Evolutionary conservation across 2,888 invertebrate genomes (phyloP), one percentile per base, ranked within the genome.

Genomic region (Anodontia alba): DNA sequence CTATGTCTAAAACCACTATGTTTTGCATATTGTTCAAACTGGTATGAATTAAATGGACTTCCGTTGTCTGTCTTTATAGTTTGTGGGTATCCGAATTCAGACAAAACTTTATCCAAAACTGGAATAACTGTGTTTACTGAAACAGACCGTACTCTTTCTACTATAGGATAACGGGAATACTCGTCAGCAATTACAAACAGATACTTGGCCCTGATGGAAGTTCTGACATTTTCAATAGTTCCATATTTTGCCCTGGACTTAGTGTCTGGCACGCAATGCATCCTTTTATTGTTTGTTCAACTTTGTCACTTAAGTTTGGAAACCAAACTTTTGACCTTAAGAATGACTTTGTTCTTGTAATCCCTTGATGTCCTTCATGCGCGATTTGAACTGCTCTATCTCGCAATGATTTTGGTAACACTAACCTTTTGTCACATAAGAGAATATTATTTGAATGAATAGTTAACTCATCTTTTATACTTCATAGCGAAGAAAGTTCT

Each of bases 281-380:
- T 20, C 72, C 51, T n/a, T 75, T 73, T 10, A 78, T 66, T 1
- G 46, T n/a, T 20, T 51, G 43, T n/a, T 87, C 85, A 3, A 86
- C 85, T 49, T 57, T 23, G 8, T 54, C 76, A 51, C 86, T 79
- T 0, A 90, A 80, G 5, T 80, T 77, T 46, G 84, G 86, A 75
- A 89, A 90, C 88, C 76, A 90, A 12, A 83, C 84, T 66, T 82
- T 89, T 29, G 78, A 79, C 26, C 78, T 79, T 8, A 87, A 42
- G 17, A 81, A 81, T 0, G 77, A 68, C 76, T 89, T 90, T 10
- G 86, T 89, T 33, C 73, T 49, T 10, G 70, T 73, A 2, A 88
- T 68, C 12, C 89, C 89, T 73, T 87, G 87, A 62, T 90, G 89
- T 17, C 90, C 83, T 69, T 85, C 83, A 66, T 90, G 90, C 20